phyloP scores from a whole-genome alignment of 1,140 invertebrate genomes.

The Drosophila prosaltans region DNA sequence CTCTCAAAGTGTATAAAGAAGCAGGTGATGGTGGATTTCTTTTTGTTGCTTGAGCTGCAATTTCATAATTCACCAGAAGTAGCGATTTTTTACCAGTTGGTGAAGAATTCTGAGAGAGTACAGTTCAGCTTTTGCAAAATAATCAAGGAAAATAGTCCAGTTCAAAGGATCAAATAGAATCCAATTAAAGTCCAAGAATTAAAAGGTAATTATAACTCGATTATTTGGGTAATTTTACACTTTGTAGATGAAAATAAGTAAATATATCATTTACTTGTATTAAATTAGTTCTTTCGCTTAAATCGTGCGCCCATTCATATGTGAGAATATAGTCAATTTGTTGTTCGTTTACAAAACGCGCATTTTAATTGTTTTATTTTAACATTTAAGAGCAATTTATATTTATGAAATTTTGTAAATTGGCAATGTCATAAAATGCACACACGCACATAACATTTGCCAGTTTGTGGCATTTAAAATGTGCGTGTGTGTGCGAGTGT shows the following conservation, averaged over 20 bases:
- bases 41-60: no score
- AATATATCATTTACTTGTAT: neutral
- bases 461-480: conserved; percentile 50
- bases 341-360: conserved; percentile 13
- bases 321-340: conserved; percentile 19
- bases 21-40: no score
- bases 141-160: no score
- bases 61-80: no score
- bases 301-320: conserved; percentile 17
- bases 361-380: conserved; percentile 73
- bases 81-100: no score
- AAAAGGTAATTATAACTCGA: no score
- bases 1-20: no score
- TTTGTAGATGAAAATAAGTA: neutral
- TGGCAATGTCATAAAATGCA: conserved; percentile 55
- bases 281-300: neutral
- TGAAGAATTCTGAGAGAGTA: no score
- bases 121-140: no score
- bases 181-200: no score
- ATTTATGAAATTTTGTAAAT: conserved; percentile 78
- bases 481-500: neutral
- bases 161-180: no score
- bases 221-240: no score
- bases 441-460: conserved; percentile 54
- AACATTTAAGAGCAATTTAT: conserved; percentile 79